Evolutionary conservation across 2,113 vertebrate species (phyloP), one percentile per base, ranked within the genome.

Genomic region (Origma solitaria): DNA sequence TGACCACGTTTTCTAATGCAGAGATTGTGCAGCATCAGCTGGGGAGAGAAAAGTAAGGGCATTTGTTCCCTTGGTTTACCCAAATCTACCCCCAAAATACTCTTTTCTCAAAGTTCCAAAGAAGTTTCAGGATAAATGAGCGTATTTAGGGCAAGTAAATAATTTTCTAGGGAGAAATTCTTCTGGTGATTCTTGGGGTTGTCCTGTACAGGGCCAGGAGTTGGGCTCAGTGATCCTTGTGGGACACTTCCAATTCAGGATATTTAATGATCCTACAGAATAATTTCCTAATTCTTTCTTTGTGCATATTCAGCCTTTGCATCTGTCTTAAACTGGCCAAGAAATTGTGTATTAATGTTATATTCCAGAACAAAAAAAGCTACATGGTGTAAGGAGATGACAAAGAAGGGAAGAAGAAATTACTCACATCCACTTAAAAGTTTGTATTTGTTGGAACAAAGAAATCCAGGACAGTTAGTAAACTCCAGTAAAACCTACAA

Each of bases 371-470:
- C 21, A 58, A 10, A 61, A 76, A 83, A 87, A 91, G 8, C 15
- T 31, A 7, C 8, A 7, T 0, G 2, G 5, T 38, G 30, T 12
- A 69, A 27, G 14, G 37, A 60, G 15, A 19, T 13, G 37, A 47
- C 2, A 3, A 66, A 89, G 40, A 50, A 33, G 6, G 25, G 7
- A 14, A 37, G 54, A 61, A 61, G 0, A 73, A 40, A 64, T 75
- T 20, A 27, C 13, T 50, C 53, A 45, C 12, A 3, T 11, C 47
- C 10, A 19, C 11, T 64, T 51, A 9, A 44, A 87, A 77, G 19
- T 44, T 83, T 60, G 37, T 82, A 60, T 16, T 30, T 75, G 5
- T 54, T 54, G 25, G 18, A 58, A 37, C 33, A 62, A 82, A 61
- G 31, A 53, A 49, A 12, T 45, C 8, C 18, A 9, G 11, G 31